Evolutionary conservation across 2,113 vertebrate species (phyloP), one percentile per base, ranked within the genome.

Genomic region (Apeltes quadracus): DNA sequence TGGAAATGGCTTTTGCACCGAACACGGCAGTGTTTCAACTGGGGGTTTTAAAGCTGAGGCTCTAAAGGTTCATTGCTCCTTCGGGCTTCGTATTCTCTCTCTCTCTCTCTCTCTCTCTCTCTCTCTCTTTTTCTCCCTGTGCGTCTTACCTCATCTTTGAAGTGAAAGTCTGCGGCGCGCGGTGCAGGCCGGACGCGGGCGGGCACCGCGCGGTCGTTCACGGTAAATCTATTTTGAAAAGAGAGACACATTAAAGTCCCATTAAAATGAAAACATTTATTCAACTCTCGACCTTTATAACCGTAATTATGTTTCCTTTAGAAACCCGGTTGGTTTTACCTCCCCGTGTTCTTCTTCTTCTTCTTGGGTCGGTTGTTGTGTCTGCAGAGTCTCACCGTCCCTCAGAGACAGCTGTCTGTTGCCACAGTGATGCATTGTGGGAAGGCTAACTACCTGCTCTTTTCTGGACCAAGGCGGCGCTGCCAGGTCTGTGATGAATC

Each of bases 401-500:
- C 61, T 34, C 50, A 50, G 3, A 62, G 61, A 61, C 79, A 75
- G 54, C 69, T 61, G 61, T 67, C 61, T 62, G 69, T 16, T 18
- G 7, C 13, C 16, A 3, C 27, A 10, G 50, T 23, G 22, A 44
- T 87, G 87, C 79, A 71, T 79, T 83, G 79, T 81, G 75, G 86
- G 79, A 77, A 84, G 43, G 74, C 69, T 44, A 68, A 67, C 74
- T 13, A 39, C 51, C 64, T 54, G 72, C 38, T 76, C 50, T 53
- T 55, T 41, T 61, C 57, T 15, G 2, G 36, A 62, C 27, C 38
- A 2, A 61, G 51, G 41, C 69, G 23, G 48, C 57, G 50, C 57
- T 58, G 67, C 59, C 58, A 27, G 54, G 0, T 41, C 76, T 79
- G 70, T 43, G 82, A 78, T 59, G 80, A 59, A 39, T 63, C 61